Conservation (phyloP, 2,888 invertebrate genomes). For the Drosophila neotestacea region DNA sequence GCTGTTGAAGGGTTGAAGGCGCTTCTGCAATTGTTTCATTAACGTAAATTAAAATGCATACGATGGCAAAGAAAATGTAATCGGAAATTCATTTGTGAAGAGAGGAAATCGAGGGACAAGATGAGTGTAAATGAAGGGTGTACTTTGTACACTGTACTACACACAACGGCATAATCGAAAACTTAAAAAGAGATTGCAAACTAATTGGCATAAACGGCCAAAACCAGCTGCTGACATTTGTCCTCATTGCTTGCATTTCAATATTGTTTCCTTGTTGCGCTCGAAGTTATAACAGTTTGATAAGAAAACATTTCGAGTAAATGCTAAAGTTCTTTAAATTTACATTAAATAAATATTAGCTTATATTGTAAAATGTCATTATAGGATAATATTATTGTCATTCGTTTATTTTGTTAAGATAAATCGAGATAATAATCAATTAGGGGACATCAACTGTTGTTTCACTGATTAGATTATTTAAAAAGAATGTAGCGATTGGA, state of each 20-base stretch:
- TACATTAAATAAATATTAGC: conserved; percentile 38
- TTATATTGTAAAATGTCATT: background rate
- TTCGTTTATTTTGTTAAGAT: no score
- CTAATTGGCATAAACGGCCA: conserved; percentile 73
- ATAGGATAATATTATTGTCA: no score
- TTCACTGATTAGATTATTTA: no score
- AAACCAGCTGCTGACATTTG: conserved; percentile 47
- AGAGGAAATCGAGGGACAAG: conserved; percentile 7
- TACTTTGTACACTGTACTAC: background rate
- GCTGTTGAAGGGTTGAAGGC: conserved; percentile 15
- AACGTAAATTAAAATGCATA: conserved; percentile 75
- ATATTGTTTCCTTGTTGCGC: background rate
- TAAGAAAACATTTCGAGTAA: conserved; percentile 22
- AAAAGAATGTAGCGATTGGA: no score
- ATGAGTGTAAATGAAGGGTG: conserved; percentile 6
- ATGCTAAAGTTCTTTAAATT: conserved; percentile 13
- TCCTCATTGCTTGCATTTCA: background rate
- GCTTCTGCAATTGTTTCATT: conserved; percentile 70
- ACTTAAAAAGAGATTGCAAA: conserved; percentile 63
- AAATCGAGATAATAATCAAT: no score
- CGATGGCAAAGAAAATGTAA: conserved; percentile 65
- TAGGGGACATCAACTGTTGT: no score
- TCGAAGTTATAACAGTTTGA: background rate
- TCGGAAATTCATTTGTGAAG: conserved; percentile 72
- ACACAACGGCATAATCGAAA: conserved; percentile 59